Conservation (phyloP, 2,888 invertebrate species). For the Oegoconia quadripuncta region DNA sequence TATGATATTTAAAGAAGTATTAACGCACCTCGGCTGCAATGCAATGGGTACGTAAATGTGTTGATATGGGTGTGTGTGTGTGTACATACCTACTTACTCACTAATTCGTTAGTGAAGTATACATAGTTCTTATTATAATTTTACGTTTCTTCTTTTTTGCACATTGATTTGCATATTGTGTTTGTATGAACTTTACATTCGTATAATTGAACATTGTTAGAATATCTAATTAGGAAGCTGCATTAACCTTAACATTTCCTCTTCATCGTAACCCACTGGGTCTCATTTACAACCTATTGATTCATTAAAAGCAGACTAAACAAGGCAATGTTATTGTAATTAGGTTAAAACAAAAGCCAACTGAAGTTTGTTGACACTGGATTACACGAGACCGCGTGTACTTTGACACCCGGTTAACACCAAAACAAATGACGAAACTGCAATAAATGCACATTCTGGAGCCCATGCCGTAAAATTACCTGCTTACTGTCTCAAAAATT, state of each 20-base stretch:
- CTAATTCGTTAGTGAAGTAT: too few relatives aligned
- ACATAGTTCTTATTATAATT: too few relatives aligned
- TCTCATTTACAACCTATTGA: background rate
- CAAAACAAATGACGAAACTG: constrained; percentile 48
- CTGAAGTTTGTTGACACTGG: constrained; percentile 45
- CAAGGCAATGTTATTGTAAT: constrained; percentile 1
- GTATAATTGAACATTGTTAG: background rate
- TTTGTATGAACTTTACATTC: too few relatives aligned
- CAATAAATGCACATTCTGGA: constrained; percentile 18
- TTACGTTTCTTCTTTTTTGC: too few relatives aligned
- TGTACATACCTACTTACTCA: too few relatives aligned
- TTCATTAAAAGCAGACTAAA: background rate
- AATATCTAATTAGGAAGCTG: background rate
- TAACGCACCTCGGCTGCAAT: too few relatives aligned
- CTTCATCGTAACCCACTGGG: background rate
- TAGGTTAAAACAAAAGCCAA: background rate
- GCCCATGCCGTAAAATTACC: constrained; percentile 1
- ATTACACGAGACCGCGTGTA: constrained; percentile 34
- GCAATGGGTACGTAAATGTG: too few relatives aligned
- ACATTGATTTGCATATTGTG: too few relatives aligned
- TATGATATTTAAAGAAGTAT: too few relatives aligned
- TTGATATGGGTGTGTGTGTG: too few relatives aligned
- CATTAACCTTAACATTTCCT: background rate
- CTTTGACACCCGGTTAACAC: constrained; percentile 43
- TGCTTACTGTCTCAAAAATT: background rate